Base-by-base conservation (phyloP, 2,113 vertebrate genomes). In the Erinaceus europaeus region DNA sequence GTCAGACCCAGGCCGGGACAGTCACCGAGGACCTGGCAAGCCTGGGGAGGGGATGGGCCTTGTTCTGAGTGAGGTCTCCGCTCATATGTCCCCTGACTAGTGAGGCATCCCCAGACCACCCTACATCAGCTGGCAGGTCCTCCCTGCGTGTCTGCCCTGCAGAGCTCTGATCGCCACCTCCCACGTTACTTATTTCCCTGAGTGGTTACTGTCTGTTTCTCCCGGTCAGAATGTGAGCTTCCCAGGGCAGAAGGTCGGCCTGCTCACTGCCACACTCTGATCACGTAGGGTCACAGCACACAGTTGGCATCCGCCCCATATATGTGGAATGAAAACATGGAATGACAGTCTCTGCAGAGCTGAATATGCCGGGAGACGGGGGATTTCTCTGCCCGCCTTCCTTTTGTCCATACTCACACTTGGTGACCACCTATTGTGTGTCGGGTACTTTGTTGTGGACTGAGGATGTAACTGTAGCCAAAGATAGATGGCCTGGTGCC, bases 51-150 rank as follows among this genome's bases (percentile, higher is more conserved):
- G 46, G n/a, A 52, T 83, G 84, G 80, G 55, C 34, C 29, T 55
- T 75, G 76, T 80, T 80, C 78, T 71, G 53, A 84, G 78, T 82
- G 81, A 91, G 93, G 92, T 93, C 89, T 95, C 91, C 69, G 84
- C 92, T 94, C 93, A 46, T 91, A 92, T 79, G 59, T 89, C 89
- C 89, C 91, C 93, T 83, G 55, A 55, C 62, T 77, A 77, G 76
- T n/a, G 82, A 94, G 78, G 89, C 84, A 64, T 84, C 48, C 89
- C 67, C 71, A 82, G 78, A 75, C 36, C 73, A 87, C 68, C 62
- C 25, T 50, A 14, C 0, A 34, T 9, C 50, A 53, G 72, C 50
- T 20, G 6, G 68, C n/a, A 78, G 29, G 80, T 57, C 21, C 18
- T 4, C 73, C 55, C 40, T 42, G 17, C 0, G 38, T 27, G 42